These are phyloP conservation scores for Melanerpes aurifrons DNA, from an alignment of 2,113 vertebrate species.

Conservation along the genomic window DNA sequence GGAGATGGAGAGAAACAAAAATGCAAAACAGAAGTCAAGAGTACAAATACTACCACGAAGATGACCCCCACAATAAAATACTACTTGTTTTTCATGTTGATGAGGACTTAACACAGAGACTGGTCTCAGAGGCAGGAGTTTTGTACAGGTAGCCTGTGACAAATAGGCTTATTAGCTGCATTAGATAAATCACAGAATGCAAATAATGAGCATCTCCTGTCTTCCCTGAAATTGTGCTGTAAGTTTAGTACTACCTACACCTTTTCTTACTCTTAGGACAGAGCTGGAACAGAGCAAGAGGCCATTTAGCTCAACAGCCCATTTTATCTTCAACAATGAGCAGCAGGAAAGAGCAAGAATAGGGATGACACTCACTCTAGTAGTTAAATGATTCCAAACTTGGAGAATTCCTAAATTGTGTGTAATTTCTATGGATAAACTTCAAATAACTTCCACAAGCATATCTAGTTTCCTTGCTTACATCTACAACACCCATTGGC, in stretches of 20 bases:
- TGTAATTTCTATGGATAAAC: not conserved
- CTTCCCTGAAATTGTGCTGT: not conserved
- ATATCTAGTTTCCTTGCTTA: not conserved
- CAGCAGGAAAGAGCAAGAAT: not conserved
- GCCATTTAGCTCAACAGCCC: not conserved
- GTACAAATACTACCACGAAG: not conserved
- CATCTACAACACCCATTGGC: not conserved
- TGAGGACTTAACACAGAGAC: not conserved
- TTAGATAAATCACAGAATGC: not conserved
- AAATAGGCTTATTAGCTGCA: not conserved
- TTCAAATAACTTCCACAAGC: not conserved
- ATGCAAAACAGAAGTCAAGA: not conserved
- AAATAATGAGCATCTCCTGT: not conserved
- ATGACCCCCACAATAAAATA: accelerated
- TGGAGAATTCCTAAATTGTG: not conserved
- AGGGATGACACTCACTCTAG: not conserved
- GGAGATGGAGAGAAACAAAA: not conserved
- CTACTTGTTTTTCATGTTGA: not conserved
- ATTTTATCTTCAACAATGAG: not conserved
- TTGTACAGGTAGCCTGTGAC: not conserved
- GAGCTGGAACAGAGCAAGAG: not conserved
- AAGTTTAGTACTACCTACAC: not conserved
- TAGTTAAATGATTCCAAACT: not conserved
- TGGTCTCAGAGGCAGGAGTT: not conserved
- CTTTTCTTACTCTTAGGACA: not conserved